These are phyloP conservation scores for Melitaea athalia DNA, from an alignment of 2,888 invertebrate genomes.

Conservation along the genomic window DNA sequence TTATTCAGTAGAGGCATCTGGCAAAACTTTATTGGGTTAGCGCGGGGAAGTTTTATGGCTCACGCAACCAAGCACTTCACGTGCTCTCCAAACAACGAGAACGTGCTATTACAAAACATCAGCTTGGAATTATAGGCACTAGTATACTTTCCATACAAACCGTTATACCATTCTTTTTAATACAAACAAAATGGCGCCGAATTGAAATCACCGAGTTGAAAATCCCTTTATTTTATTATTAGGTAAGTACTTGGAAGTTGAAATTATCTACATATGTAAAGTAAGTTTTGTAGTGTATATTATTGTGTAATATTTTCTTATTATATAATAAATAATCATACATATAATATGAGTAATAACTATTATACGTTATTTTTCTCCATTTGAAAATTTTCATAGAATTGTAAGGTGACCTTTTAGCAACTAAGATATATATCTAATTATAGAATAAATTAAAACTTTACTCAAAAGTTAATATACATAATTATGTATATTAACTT, in stretches of 20 bases:
- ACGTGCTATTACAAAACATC: conserved; percentile 13
- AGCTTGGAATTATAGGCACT: not conserved
- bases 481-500: too few relatives aligned
- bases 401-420: not conserved
- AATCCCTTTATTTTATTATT: too few relatives aligned
- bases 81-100: conserved; percentile 18
- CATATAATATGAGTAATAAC: too few relatives aligned
- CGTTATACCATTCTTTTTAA: too few relatives aligned
- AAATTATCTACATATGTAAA: not conserved
- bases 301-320: not conserved
- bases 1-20: conserved; percentile 22
- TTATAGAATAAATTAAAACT: too few relatives aligned
- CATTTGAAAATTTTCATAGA: not conserved
- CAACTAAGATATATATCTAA: too few relatives aligned
- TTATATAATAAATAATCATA: not conserved
- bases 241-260: not conserved
- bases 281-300: too few relatives aligned
- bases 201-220: not conserved
- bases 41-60: conserved; percentile 21
- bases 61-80: conserved; percentile 6
- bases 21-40: conserved; percentile 26
- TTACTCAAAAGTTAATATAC: not conserved
- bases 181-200: too few relatives aligned
- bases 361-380: too few relatives aligned
- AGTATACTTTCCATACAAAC: too few relatives aligned